Conservation (phyloP, 2,797 vertebrate species). For the Myotis findleyi region DNA sequence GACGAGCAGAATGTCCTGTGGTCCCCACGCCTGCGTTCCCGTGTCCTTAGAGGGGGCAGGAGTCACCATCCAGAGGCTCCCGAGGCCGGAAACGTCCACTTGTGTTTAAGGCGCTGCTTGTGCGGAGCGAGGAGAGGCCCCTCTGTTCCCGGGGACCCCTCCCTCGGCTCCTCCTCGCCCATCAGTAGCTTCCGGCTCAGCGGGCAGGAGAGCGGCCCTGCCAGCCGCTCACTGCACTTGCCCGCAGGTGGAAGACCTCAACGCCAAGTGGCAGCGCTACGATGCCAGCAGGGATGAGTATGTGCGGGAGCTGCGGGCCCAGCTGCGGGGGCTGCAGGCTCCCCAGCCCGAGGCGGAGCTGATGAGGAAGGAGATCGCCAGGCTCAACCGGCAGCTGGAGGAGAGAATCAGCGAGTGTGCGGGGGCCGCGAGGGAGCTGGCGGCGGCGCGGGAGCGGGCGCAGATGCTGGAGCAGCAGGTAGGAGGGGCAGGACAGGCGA, state of each 20-base stretch:
- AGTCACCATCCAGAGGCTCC: background rate
- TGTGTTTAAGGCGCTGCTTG: background rate
- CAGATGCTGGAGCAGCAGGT: constrained; percentile 98
- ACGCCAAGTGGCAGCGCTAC: constrained; percentile 96
- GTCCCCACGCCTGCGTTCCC: too few relatives aligned
- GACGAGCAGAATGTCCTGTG: background rate
- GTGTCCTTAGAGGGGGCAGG: background rate
- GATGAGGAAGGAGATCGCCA: constrained; percentile 92
- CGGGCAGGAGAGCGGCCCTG: too few relatives aligned
- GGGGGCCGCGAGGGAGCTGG: constrained; percentile 85
- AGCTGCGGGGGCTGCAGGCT: constrained; percentile 88
- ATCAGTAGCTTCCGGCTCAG: accelerated
- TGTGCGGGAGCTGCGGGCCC: constrained; percentile 90
- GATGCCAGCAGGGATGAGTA: constrained; percentile 95
- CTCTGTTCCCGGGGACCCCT: background rate
- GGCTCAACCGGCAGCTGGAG: constrained; percentile 93
- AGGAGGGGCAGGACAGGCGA: background rate
- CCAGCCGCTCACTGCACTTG: accelerated
- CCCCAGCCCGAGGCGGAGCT: constrained; percentile 80
- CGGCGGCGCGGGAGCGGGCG: constrained; percentile 88
- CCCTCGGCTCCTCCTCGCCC: background rate
- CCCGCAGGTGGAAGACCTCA: constrained; percentile 94
- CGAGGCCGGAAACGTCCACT: background rate
- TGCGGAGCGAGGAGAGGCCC: background rate
- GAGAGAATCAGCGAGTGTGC: constrained; percentile 90